Evolutionary conservation across 1,140 invertebrate species (phyloP).

Genomic region (Drosophila prosaltans): DNA sequence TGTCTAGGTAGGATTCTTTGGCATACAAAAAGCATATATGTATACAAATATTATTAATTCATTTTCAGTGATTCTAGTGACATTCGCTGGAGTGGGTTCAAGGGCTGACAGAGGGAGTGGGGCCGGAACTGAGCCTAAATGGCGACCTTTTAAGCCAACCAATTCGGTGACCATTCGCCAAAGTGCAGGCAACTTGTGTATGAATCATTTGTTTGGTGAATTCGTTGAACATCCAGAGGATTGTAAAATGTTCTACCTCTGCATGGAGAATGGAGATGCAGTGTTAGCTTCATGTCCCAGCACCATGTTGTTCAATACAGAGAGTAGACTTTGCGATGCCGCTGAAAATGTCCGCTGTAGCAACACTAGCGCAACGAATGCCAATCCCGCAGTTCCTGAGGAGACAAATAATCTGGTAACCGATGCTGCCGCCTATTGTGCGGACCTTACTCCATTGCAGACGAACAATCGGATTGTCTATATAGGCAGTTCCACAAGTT

Average conservation of each 20-base stretch:
- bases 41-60: neutral
- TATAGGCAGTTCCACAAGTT: constrained; percentile 65
- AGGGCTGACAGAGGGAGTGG: neutral
- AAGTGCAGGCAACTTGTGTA: constrained; percentile 49
- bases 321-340: constrained; percentile 68
- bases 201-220: constrained; percentile 60
- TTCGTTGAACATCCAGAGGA: constrained; percentile 70
- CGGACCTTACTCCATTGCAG: constrained; percentile 37
- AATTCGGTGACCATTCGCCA: constrained; percentile 71
- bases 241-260: constrained; percentile 70
- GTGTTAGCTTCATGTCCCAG: constrained; percentile 69
- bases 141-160: constrained; percentile 51
- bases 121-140: constrained; percentile 3
- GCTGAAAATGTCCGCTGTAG: constrained; percentile 61
- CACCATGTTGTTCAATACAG: constrained; percentile 72
- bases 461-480: constrained; percentile 62
- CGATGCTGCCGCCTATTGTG: constrained; percentile 63
- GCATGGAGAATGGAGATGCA: constrained; percentile 70
- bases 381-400: constrained; percentile 3
- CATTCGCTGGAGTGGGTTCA: neutral
- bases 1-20: constrained; percentile 10
- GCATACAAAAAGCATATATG: no score
- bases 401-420: constrained; percentile 37
- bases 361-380: constrained; percentile 29
- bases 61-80: neutral